Evolutionary conservation across 1,140 invertebrate genomes (phyloP), one percentile per base, ranked within the genome.

Genomic region (Cyphomyrmex costatus): DNA sequence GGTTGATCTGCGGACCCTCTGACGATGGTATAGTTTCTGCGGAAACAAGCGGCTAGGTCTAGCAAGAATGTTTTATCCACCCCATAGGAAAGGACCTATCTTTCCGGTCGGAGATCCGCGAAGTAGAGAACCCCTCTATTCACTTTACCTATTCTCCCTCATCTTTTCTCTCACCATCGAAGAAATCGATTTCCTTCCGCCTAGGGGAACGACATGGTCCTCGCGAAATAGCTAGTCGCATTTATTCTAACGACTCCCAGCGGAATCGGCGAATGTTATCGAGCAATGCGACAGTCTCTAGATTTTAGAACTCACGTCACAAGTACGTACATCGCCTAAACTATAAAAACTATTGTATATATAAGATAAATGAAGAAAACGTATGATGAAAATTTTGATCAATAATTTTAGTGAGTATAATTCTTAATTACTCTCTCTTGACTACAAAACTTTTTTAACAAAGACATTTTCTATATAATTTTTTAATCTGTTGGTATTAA

Each of bases 181-280:
- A 83, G 79, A 73, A 83, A 83, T 83, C 79, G 79, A 83, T 83
- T 83, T 83, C 71, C 79, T 56, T 73, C 79, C 79, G 36, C 36
- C 79, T 82, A 73, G 24, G 79, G 68, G 79, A 60, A 66, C 30
- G 60, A 33, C 58, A 77, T 30, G 68, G 30, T 77, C 33, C 82
- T 53, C 60, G n/a, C 82, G n/a, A 85, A 78, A 85, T 85, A 76
- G 80, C 70, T 70, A 70, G 79, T 83, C 79, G 53, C 79, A 74
- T 83, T 83, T 83, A 83, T 83, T 73, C 79, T 73, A 83, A 83
- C 79, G 68, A 83, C 68, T 83, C 79, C 79, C 79, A 73, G 14
- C 53, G 74, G 79, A 83, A 19, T 73, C 68, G 79, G 8, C 36
- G 53, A 83, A 74, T 61, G 56, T 53, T 60, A 83, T 83, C 79